These are phyloP conservation scores for Siniperca scherzeri DNA, from an alignment of 2,797 vertebrate species.

Conservation along the genomic window DNA sequence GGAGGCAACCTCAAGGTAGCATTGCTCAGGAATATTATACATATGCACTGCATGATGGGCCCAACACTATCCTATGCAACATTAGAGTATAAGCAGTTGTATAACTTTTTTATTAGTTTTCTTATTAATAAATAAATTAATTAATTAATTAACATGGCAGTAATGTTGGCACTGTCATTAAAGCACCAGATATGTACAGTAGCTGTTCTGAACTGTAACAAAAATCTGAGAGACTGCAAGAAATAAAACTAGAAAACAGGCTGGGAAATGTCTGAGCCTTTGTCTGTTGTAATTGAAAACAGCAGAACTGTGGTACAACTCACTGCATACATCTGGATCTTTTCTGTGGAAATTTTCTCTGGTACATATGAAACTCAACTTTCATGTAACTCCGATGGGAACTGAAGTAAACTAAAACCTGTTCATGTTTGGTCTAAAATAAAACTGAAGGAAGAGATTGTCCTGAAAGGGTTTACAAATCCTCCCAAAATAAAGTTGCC, in stretches of 20 bases:
- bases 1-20: neutral
- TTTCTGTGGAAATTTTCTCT: constrained; percentile 11
- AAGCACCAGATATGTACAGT: neutral
- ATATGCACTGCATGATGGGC: neutral
- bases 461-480: constrained; percentile 1
- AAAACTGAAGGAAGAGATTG: neutral
- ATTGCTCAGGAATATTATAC: neutral
- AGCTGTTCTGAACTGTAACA: neutral
- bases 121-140: neutral
- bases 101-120: neutral
- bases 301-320: neutral
- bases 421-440: neutral
- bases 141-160: neutral
- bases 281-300: constrained; percentile 19
- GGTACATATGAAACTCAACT: neutral
- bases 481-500: constrained; percentile 7
- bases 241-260: neutral
- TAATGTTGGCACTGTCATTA: neutral
- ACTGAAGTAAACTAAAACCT: neutral
- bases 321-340: constrained; percentile 28
- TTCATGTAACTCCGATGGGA: neutral
- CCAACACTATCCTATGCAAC: neutral
- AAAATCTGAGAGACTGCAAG: neutral
- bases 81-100: neutral
- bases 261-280: fast-evolving